Evolutionary conservation across 2,797 vertebrate species (phyloP).

Genomic region (Enteromius treurensis): DNA sequence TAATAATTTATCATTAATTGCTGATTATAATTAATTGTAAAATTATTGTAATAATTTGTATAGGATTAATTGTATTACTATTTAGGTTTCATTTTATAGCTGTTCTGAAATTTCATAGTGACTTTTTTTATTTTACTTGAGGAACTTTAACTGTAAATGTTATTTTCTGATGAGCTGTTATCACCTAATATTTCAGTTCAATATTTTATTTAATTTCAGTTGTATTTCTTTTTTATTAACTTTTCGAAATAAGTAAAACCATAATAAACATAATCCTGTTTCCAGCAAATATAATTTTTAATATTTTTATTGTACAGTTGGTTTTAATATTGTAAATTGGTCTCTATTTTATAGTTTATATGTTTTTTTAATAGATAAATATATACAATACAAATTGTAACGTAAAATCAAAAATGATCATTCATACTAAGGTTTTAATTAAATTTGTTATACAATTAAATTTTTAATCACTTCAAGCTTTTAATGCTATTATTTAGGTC

Average conservation of each 20-base stretch:
- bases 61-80: background rate
- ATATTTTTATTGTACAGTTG: background rate
- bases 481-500: background rate
- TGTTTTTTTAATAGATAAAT: too few relatives aligned
- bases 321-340: background rate
- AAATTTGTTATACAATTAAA: background rate
- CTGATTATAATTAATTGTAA: background rate
- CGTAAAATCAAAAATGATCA: too few relatives aligned
- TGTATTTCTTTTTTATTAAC: background rate
- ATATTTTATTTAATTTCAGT: background rate
- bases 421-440: too few relatives aligned
- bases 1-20: background rate
- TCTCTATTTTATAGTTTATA: background rate
- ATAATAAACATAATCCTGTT: too few relatives aligned
- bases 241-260: too few relatives aligned
- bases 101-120: background rate
- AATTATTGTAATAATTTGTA: background rate
- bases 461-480: background rate
- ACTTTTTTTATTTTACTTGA: too few relatives aligned
- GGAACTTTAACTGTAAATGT: background rate
- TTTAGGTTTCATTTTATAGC: background rate
- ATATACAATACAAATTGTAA: too few relatives aligned
- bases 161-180: background rate
- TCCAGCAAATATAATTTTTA: background rate
- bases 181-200: background rate